Conservation (phyloP, 2,113 vertebrate species). For the Prunella fulvescens region DNA sequence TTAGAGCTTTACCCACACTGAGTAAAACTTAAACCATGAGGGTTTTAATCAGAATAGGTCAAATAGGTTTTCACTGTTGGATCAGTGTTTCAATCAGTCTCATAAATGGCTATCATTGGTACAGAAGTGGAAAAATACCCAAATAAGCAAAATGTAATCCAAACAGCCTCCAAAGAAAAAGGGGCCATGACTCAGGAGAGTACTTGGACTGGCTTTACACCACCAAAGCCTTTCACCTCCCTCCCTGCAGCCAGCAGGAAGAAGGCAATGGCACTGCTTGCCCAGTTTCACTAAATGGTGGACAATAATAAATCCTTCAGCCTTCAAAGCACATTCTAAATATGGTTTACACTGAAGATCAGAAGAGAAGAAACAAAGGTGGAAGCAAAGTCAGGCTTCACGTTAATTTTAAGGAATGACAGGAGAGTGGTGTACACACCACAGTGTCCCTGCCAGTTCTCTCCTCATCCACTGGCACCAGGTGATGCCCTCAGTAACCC, state of each 20-base stretch:
- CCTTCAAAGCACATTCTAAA: background rate
- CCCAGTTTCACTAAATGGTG: background rate
- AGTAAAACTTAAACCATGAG: background rate
- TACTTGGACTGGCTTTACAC: background rate
- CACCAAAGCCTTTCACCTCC: background rate
- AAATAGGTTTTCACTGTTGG: background rate
- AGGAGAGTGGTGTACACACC: background rate
- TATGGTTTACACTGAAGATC: background rate
- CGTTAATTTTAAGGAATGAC: background rate
- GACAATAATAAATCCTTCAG: background rate
- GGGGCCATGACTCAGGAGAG: background rate
- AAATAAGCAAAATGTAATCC: background rate
- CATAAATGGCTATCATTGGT: background rate
- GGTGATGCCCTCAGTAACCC: background rate
- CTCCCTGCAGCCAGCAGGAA: background rate
- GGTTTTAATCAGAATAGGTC: background rate
- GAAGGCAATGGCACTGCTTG: background rate
- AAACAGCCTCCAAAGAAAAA: background rate
- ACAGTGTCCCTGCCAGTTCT: no score
- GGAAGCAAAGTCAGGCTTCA: background rate
- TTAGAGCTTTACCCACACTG: background rate
- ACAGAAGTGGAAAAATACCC: background rate
- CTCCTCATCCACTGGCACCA: background rate
- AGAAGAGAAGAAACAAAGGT: background rate
- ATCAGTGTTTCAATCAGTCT: background rate